These are phyloP conservation scores for Argyrosomus regius DNA, from an alignment of 2,797 vertebrate species.

Conservation along the genomic window DNA sequence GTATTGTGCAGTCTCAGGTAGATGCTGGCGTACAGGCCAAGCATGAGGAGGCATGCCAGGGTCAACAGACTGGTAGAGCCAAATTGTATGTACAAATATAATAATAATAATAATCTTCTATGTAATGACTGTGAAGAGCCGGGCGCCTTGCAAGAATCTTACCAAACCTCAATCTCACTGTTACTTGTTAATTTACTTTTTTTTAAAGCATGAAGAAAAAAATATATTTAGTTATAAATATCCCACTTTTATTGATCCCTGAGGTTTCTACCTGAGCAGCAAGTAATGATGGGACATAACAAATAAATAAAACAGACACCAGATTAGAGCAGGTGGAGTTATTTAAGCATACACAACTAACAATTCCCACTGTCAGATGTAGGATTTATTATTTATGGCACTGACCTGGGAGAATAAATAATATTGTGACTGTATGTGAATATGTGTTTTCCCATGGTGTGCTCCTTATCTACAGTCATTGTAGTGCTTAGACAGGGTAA, in stretches of 20 bases:
- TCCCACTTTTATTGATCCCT: constrained; percentile 11
- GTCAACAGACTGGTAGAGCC: constrained; percentile 68
- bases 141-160: background rate
- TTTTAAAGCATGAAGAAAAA: background rate
- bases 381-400: constrained; percentile 58
- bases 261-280: constrained; percentile 2
- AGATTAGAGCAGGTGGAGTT: constrained; percentile 47
- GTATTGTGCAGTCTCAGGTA: constrained; percentile 61
- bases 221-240: background rate
- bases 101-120: constrained; percentile 54
- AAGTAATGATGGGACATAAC: background rate
- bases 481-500: constrained; percentile 70
- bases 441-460: constrained; percentile 59
- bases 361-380: constrained; percentile 38
- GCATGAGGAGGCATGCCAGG: constrained; percentile 62
- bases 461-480: constrained; percentile 67
- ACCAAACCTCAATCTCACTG: background rate
- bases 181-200: background rate
- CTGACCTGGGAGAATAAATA: constrained; percentile 63
- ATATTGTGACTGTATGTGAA: constrained; percentile 61
- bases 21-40: constrained; percentile 50
- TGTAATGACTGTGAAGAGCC: constrained; percentile 61
- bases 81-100: constrained; percentile 76
- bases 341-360: constrained; percentile 39
- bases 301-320: constrained; percentile 31